phyloP scores from a whole-genome alignment of 2,888 invertebrate species.

The Brachypterus glaber region DNA sequence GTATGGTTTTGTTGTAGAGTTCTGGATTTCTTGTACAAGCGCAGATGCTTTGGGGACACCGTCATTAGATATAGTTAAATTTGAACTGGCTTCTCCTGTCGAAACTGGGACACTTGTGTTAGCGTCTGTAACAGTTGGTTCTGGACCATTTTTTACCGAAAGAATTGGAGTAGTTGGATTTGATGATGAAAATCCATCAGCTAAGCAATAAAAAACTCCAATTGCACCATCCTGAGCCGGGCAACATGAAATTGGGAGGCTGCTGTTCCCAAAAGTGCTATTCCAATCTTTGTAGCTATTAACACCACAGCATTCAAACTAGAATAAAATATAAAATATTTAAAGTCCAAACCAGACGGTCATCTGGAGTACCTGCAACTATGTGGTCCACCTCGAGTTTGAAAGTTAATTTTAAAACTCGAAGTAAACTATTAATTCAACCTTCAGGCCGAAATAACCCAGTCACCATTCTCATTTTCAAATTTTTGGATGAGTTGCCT shows the following conservation, averaged over 20 bases:
- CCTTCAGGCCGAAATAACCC: too few species aligned
- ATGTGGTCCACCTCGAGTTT: too few species aligned
- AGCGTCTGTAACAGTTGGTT: background rate
- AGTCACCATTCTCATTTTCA: too few species aligned
- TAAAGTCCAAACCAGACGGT: too few species aligned
- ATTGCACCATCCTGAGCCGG: slow-evolving; percentile 41
- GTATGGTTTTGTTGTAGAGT: slow-evolving; percentile 38
- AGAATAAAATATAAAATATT: slow-evolving; percentile 30
- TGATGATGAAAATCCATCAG: slow-evolving; percentile 5
- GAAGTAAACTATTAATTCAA: too few species aligned
- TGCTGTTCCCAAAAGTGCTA: slow-evolving; percentile 8
- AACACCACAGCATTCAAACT: slow-evolving; percentile 70
- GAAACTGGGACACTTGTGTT: background rate
- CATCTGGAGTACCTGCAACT: too few species aligned
- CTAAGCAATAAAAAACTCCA: slow-evolving; percentile 37
- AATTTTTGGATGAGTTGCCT: too few species aligned
- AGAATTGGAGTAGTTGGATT: slow-evolving; percentile 1
- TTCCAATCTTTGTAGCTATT: slow-evolving; percentile 33
- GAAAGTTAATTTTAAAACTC: too few species aligned
- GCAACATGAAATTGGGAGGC: slow-evolving; percentile 59
- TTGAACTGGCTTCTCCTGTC: too few species aligned
- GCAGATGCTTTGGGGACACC: too few species aligned
- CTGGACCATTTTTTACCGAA: slow-evolving; percentile 1
- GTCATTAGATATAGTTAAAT: too few species aligned
- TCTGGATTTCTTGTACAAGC: slow-evolving; percentile 1